Evolutionary conservation across 2,113 vertebrate species (phyloP).

Genomic region (Crypturellus undulatus): DNA sequence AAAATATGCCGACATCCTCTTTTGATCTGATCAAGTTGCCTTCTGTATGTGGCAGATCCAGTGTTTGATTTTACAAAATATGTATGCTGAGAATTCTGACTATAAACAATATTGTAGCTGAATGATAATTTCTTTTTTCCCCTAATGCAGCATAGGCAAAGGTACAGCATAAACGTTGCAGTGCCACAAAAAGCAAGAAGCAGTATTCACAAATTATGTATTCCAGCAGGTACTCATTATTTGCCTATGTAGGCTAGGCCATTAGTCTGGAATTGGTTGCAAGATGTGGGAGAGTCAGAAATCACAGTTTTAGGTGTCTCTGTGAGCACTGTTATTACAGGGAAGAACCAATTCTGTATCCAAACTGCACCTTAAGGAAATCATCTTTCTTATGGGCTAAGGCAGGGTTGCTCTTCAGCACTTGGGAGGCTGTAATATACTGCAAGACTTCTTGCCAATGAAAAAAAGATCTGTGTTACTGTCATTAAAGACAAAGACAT

Average conservation of each 20-base stretch:
- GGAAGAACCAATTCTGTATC: neutral
- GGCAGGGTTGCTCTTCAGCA: slow-evolving; percentile 5
- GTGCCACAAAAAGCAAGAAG: neutral
- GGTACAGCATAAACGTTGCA: neutral
- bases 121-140: neutral
- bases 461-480: neutral
- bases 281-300: neutral
- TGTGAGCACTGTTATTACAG: neutral
- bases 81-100: neutral
- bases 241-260: neutral
- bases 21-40: neutral
- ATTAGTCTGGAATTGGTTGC: slow-evolving; percentile 12
- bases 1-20: neutral
- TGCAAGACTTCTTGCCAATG: slow-evolving; percentile 18
- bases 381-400: slow-evolving; percentile 3
- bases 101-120: fast-evolving
- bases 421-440: slow-evolving; percentile 4
- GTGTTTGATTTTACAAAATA: neutral
- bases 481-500: slow-evolving; percentile 5
- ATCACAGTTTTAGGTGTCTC: slow-evolving; percentile 5
- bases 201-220: neutral
- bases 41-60: neutral
- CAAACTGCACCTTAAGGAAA: slow-evolving; percentile 52
- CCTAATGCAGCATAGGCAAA: neutral
- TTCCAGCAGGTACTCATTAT: slow-evolving; percentile 28